These are phyloP conservation scores for Pachyseris speciosa DNA, from an alignment of 64 coral and sea anemone species.

Conservation along the genomic window DNA sequence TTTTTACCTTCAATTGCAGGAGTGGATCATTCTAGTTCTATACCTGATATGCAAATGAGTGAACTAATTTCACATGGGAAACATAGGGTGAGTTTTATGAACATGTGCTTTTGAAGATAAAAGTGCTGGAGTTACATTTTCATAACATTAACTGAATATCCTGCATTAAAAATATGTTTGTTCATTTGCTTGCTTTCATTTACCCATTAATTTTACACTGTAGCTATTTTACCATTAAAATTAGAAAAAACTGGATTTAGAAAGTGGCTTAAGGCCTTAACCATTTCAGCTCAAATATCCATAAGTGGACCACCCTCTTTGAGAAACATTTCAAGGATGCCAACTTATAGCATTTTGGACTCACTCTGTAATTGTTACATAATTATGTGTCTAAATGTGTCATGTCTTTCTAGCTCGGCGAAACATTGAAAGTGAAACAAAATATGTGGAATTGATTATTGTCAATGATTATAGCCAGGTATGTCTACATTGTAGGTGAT, in stretches of 20 bases:
- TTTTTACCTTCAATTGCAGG: too few species aligned
- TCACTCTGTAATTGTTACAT: too few species aligned
- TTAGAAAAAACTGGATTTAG: too few species aligned
- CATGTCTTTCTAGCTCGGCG: conserved; percentile 1
- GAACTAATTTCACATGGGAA: neutral
- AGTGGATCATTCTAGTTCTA: neutral
- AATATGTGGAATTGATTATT: conserved; percentile 61
- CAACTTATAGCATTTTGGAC: too few species aligned
- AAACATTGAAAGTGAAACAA: conserved; percentile 55
- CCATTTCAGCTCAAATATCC: too few species aligned
- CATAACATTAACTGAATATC: neutral
- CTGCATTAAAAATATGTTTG: too few species aligned
- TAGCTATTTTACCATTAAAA: too few species aligned
- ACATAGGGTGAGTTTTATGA: conserved; percentile 3
- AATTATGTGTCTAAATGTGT: too few species aligned
- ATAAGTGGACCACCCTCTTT: too few species aligned
- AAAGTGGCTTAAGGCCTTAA: too few species aligned
- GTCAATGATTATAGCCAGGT: conserved; percentile 77
- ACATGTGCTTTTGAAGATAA: neutral
- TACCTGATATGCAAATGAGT: neutral
- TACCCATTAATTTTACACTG: too few species aligned
- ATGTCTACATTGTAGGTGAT: neutral
- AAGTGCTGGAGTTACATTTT: neutral
- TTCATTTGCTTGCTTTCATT: neutral
- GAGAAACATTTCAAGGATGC: too few species aligned